These are phyloP conservation scores for chimpanzee (Pan troglodytes) DNA, from an alignment of 2,113 vertebrate species.

Conservation along the genomic window NHGRI_mPanTro3-v2.1_pri NC_072407.2:115224001-115224500, in stretches of 20 bases:
- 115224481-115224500: neutral
- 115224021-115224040: neutral
- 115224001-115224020: neutral
- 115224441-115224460: neutral
- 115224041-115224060: neutral
- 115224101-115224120: neutral
- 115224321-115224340: neutral
- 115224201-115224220: neutral
- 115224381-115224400: neutral
- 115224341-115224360: neutral
- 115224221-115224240: accelerated
- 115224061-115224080: neutral
- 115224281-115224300: neutral
- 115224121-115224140: neutral
- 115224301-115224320: neutral
- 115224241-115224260: neutral
- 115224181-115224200: too few relatives aligned
- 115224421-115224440: neutral
- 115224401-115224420: accelerated
- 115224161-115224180: neutral
- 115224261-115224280: neutral
- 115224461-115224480: neutral
- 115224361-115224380: neutral
- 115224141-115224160: neutral
- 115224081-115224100: neutral